Evolutionary conservation across 2,888 invertebrate species (phyloP), one percentile per base, ranked within the genome.

Genomic region (Myopa testacea): DNA sequence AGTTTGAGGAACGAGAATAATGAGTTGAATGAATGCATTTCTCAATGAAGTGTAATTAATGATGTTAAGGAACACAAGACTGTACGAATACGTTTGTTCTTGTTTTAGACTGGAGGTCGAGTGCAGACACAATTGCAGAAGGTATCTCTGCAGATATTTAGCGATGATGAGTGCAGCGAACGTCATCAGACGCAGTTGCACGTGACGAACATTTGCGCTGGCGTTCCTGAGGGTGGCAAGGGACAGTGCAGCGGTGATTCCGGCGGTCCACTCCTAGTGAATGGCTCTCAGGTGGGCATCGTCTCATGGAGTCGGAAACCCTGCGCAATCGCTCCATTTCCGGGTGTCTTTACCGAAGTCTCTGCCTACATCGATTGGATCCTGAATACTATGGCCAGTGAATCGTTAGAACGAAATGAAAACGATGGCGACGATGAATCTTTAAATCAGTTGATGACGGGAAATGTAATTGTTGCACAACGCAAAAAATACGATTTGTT

Each of bases 221-320:
- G 90, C 3, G 83, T 89, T 14, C 85, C 87, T 1, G 88, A 87
- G 76, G 90, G 90, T 14, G 90, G 90, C 6, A 89, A 86, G 81
- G 90, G 90, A 3, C 90, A 90, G 80, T 91, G 91, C 81, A 89
- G 86, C 74, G 89, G 89, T 4, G 89, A 89, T 79, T 90, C 90
- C 1, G 90, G 90, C 4, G 90, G 90, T 1, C 90, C 90, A 10
- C 81, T 91, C 16, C 79, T 89, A 5, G 85, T 85, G 0, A 83
- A 84, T 77, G 87, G 86, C 45, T 85, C 85, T 16, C 88, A 89
- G 81, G 84, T 89, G 10, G 90, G 90, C 34, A 87, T 90, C 55
- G 90, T 90, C 3, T 90, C 90, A 0, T 90, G 90, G 90, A 89
- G 90, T 76, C 82, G 86, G 0, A 90, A 90, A 81, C 90, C 90